Base-by-base conservation (phyloP, 2,888 invertebrate genomes). In the Meiosimyza platycephala region DNA sequence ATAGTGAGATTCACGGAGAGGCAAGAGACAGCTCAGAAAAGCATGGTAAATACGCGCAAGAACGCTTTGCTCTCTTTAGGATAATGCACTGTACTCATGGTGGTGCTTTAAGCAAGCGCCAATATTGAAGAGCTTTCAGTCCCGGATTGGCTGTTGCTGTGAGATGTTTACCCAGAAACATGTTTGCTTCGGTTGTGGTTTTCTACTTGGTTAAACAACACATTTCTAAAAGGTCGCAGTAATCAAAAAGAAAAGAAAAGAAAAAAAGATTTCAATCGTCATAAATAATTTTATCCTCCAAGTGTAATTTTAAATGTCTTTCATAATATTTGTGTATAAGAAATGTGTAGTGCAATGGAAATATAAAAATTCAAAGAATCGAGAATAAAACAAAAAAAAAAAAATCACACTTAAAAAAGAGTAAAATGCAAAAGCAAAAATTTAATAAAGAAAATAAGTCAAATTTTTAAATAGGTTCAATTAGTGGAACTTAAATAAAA, bases 131-230 rank as follows among this genome's bases (percentile, higher is more conserved):
- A 83, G 84, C 83, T 85, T 85, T 85, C 81, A 85, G 85, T 86
- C 85, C 85, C 85, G 85, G 85, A 83, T 85, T 85, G 85, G 84
- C 84, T 85, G 84, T 85, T 85, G 85, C 85, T 85, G 83, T 83
- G 83, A 83, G 81, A 84, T 76, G 77, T 73, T 73, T 74, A 72
- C 69, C 52, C 63, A 67, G n/a, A 28, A 65, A 18, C 16, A n/a
- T 51, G 28, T 33, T 68, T 9, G 4, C 55, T 68, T 72, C 60
- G 55, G 48, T 18, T 18, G 18, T 28, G 28, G 40, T 50, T 13
- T 50, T 63, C n/a, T 55, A 16, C 67, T 59, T 57, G 54, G 22
- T 71, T 28, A 33, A 22, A 40, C 18, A 63, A n/a, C 65, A 66
- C 16, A 47, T 67, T 72, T 47, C 51, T 40, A 40, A 40, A 40